Evolutionary conservation across 2,888 invertebrate genomes (phyloP), one percentile per base, ranked within the genome.

Genomic region (Anoplius nigerrimus): DNA sequence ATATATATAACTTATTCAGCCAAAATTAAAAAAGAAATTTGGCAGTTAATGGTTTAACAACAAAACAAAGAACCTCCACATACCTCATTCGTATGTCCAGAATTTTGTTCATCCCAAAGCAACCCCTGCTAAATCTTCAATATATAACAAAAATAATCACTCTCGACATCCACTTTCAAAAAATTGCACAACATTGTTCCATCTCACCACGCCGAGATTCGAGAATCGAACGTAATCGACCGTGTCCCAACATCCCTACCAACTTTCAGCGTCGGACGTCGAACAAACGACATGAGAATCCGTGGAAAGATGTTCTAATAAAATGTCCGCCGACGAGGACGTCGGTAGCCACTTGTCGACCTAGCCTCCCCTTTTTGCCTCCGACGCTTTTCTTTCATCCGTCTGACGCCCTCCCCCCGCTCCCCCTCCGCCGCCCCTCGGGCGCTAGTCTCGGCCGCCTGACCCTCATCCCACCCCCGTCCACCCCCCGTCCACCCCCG

Each of bases 261-360:
- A 54, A 55, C 18, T 80, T 74, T 78, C 80, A 82, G 82, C 80
- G 71, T 80, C 75, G 76, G 74, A 62, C 66, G 76, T 42, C 79
- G 82, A 82, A 83, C 82, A 84, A 86, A 83, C 83, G 84, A 84
- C 84, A 84, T 84, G 84, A 83, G 83, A 84, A 83, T 84, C 82
- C 66, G 61, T 72, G 82, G 85, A 86, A 83, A 84, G 84, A 86
- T 84, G 85, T 80, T 82, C 80, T 83, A 86, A 86, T 86, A 87
- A 86, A 86, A 87, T 83, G 84, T 80, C 84, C 80, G 81, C 78
- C 79, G 76, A 79, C 79, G 78, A 75, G 70, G 75, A 74, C 77
- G 78, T 64, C 58, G 73, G 72, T 78, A 71, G 76, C 78, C 82
- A 82, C 81, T 82, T 80, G 82, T 82, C 82, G 84, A 82, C 78